Evolutionary conservation across 2,797 vertebrate species (phyloP).

Genomic region (Amblyraja radiata): DNA sequence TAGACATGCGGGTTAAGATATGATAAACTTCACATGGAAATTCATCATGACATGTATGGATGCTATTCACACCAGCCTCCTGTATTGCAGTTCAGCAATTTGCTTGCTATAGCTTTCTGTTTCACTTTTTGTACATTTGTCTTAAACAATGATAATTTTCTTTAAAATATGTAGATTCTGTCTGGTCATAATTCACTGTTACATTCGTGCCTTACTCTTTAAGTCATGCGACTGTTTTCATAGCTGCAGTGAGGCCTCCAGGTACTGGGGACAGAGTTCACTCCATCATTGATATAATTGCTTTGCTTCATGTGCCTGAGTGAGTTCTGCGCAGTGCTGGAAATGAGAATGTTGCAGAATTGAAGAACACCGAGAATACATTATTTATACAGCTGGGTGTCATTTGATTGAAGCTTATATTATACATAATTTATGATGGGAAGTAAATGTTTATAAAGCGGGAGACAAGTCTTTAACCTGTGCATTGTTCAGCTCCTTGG

Average conservation of each 20-base stretch:
- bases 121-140: not conserved
- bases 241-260: not conserved
- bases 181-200: not conserved
- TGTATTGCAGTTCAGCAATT: not conserved
- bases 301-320: conserved; percentile 45
- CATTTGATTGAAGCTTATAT: conserved; percentile 59
- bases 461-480: conserved; percentile 61
- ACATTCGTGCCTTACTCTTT: not conserved
- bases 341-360: conserved; percentile 48
- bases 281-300: not conserved
- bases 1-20: not conserved
- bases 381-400: conserved; percentile 85
- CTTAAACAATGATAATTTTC: not conserved
- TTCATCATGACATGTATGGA: not conserved
- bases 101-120: not conserved
- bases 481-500: conserved; percentile 51
- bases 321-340: conserved; percentile 53
- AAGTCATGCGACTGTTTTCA: not conserved
- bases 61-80: not conserved
- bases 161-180: not conserved
- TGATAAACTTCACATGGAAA: not conserved
- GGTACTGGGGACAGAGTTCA: not conserved
- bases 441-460: conserved; percentile 71
- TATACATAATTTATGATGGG: conserved; percentile 64
- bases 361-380: conserved; percentile 53